Evolutionary conservation across 2,113 vertebrate genomes (phyloP), one percentile per base, ranked within the genome.

Genomic region (Salvelinus namaycush): DNA sequence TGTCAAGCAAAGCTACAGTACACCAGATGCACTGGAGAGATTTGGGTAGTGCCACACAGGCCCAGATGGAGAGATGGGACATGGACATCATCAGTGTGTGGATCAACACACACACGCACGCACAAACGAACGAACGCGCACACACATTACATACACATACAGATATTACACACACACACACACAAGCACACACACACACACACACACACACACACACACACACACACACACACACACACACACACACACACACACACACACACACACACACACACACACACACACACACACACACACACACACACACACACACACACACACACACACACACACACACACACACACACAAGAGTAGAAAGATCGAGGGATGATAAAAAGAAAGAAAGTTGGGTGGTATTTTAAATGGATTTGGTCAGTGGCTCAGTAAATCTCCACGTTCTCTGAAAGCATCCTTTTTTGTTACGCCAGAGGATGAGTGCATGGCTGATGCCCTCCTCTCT

Each of bases 1-100:
- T 8, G 24, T 20, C 9, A 29, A 34, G 29, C 57, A 39, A n/a
- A 49, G 68, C 34, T 66, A 67, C 64, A 70, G 20, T 11, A 57
- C 65, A 79, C 74, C 83, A 84, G 84, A 84, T 83, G 79, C 78
- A 79, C 76, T 72, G 65, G 12, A 7, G 49, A 74, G 81, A 76
- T 83, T 83, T 67, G n/a, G 29, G 48, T 20, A 51, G 74, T 48
- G 24, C 68, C 49, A 22, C 54, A 76, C 78, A 73, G n/a, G 44
- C 64, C 77, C 82, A 80, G 82, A 82, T 78, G 80, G 75, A 74
- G 44, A 68, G 49, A 78, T 64, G 75, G 27, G 67, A 71, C 2
- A 34, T 75, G 70, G 64, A 22, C 65, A 69, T 9, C 65, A 69
- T 9, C 24, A 31, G 14, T 11, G 5, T 31, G 68, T 54, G 51